phyloP scores from a whole-genome alignment of 2,113 vertebrate genomes.

The Conger conger region DNA sequence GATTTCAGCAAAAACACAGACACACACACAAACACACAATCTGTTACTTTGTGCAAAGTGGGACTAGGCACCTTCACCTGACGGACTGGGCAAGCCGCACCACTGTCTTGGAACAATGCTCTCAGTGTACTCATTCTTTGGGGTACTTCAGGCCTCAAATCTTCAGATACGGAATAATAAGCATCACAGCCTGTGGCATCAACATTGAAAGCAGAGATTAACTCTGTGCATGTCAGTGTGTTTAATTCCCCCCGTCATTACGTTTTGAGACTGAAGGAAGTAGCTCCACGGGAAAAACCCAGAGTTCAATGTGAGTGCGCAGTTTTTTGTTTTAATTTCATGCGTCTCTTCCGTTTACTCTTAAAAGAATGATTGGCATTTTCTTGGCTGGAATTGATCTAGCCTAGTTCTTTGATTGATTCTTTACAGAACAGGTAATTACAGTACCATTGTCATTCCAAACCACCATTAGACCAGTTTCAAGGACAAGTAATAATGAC shows the following conservation, averaged over 20 bases:
- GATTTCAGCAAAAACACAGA: constrained; percentile 22
- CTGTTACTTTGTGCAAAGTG: not conserved
- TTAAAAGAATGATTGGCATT: not conserved
- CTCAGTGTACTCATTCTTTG: too few relatives aligned
- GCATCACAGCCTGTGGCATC: not conserved
- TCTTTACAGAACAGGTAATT: not conserved
- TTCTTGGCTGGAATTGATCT: not conserved
- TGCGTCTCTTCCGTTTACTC: not conserved
- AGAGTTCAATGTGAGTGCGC: not conserved
- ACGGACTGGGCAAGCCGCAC: not conserved
- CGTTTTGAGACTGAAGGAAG: not conserved
- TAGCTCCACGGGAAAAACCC: not conserved
- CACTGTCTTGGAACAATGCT: too few relatives aligned
- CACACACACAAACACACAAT: not conserved
- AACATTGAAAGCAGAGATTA: not conserved
- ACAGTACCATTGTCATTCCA: not conserved
- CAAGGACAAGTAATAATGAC: not conserved
- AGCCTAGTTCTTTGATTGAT: too few relatives aligned
- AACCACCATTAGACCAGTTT: not conserved
- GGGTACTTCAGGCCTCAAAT: too few relatives aligned
- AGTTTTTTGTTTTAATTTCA: not conserved
- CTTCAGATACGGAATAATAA: not conserved
- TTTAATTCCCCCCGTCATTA: not conserved
- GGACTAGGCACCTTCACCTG: not conserved
- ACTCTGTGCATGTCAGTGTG: not conserved